Evolutionary conservation across 2,113 vertebrate genomes (phyloP), one percentile per base, ranked within the genome.

Genomic region (Eupsittula cactorum): DNA sequence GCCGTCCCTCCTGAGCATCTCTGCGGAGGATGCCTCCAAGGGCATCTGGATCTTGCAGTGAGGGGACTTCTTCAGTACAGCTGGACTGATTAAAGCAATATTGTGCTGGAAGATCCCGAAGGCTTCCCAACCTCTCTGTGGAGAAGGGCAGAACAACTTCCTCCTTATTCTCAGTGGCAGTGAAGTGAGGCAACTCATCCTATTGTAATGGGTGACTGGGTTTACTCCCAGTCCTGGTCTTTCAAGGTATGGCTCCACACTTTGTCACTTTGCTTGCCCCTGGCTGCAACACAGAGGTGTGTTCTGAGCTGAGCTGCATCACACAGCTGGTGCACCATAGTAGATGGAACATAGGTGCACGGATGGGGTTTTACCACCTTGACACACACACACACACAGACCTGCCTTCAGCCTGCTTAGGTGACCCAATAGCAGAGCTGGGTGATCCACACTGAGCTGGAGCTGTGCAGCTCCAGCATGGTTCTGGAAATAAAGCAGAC

Each of bases 261-360:
- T 1, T 1, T 81, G 59, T 42, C 7, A 10, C 46, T 68, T 79
- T 2, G 5, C 41, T 57, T 57, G 52, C 44, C 2, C 1, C 23
- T 0, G 2, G 39, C 41, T 69, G 37, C 49, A 35, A 35, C 16
- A 18, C 0, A 3, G 63, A 80, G 28, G 31, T 2, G 0, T 62
- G 27, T 69, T 64, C 53, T 59, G 41, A 63, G 41, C 59, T 68
- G 90, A 77, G 46, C 57, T 53, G 62, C 47, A 10, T 71, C 4
- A 2, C 28, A 27, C 46, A 67, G 4, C 63, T 39, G 35, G 28
- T 65, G 42, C 62, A 12, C 50, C n/a, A 7, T 39, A 28, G 57
- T 6, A 33, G 31, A 46, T 0, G 2, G 14, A 59, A 44, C 59
- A 11, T 17, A 41, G 85, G 68, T 44, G 24, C 41, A 15, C 16